These are phyloP conservation scores for Australoheros scitulus DNA, from an alignment of 2,113 vertebrate species.

Conservation along the genomic window DNA sequence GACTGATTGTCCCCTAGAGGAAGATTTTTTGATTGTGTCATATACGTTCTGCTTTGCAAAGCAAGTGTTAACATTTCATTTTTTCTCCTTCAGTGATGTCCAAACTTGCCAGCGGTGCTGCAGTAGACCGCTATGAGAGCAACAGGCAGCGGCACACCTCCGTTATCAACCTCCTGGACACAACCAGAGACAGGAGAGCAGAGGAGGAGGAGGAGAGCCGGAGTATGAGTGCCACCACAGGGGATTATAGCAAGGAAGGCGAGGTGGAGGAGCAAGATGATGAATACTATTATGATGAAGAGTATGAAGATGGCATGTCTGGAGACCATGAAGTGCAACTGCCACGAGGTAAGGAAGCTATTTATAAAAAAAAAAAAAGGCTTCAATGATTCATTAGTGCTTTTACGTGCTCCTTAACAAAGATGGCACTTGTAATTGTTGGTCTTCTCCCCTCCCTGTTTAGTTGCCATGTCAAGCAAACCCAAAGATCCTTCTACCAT, in stretches of 20 bases:
- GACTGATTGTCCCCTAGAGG: neutral
- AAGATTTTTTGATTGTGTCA: neutral
- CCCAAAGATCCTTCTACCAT: conserved; percentile 80
- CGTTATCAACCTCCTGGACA: conserved; percentile 74
- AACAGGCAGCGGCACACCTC: conserved; percentile 72
- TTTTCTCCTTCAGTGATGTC: conserved; percentile 60
- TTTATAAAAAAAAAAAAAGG: neutral
- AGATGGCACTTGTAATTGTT: neutral
- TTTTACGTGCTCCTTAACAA: neutral
- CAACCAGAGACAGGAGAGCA: conserved; percentile 51
- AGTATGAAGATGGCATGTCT: conserved; percentile 72
- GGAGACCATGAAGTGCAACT: conserved; percentile 67
- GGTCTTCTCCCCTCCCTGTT: neutral
- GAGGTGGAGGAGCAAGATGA: conserved; percentile 62
- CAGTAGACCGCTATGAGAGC: conserved; percentile 74
- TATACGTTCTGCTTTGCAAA: neutral
- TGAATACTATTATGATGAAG: conserved; percentile 67
- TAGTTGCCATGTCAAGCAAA: conserved; percentile 90
- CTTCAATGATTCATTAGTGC: neutral
- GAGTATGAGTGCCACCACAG: conserved; percentile 5
- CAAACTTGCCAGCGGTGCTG: conserved; percentile 68
- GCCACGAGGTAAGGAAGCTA: conserved; percentile 69
- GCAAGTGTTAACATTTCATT: neutral
- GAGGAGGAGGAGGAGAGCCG: conserved; percentile 55
- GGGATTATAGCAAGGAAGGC: conserved; percentile 27